phyloP scores from a whole-genome alignment of 2,113 vertebrate species.

The Sturnus vulgaris region DNA sequence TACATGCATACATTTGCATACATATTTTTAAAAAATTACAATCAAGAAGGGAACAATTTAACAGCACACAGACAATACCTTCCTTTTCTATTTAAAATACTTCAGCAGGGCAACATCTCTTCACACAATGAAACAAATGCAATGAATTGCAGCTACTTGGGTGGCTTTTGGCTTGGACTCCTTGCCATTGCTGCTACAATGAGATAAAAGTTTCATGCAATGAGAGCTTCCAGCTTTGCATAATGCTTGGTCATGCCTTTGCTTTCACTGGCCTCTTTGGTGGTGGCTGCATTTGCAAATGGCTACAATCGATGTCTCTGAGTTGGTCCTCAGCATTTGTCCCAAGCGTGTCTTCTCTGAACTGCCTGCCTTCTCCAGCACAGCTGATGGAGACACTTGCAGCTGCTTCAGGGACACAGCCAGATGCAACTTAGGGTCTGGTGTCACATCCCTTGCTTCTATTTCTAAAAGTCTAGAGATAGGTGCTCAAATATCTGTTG shows the following conservation, averaged over 20 bases:
- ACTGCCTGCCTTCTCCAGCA: not conserved
- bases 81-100: not conserved
- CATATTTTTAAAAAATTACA: not conserved
- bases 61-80: not conserved
- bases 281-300: not conserved
- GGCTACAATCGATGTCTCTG: accelerated
- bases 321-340: not conserved
- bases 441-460: not conserved
- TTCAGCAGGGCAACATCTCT: not conserved
- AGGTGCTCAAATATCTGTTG: not conserved
- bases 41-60: not conserved
- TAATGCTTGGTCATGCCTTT: not conserved
- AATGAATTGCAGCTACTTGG: not conserved
- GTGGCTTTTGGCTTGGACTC: not conserved
- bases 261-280: not conserved
- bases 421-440: not conserved
- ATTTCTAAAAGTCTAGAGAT: not conserved
- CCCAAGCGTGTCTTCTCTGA: accelerated
- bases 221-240: not conserved
- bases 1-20: not conserved
- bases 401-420: not conserved
- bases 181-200: not conserved
- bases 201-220: too few relatives aligned
- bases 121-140: not conserved
- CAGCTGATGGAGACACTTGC: not conserved